A percentile compares a stretch with the other conserved stretches of the same genome.
Evolutionary conservation across 1,140 invertebrate species (phyloP).

Genomic region (Bombyx mori): DNA sequence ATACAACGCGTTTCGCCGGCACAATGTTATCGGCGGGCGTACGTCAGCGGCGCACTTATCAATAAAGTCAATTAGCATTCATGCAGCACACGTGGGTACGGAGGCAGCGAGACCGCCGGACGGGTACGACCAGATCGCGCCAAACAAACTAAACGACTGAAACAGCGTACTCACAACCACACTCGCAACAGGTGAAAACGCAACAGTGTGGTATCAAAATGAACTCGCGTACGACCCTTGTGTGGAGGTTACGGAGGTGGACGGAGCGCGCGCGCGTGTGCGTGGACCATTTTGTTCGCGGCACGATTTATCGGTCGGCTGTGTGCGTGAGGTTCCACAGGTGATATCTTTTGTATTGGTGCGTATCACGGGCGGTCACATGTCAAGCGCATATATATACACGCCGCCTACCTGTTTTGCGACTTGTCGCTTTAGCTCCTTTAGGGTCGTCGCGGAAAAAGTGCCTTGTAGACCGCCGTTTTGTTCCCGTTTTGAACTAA

Average conservation of each 20-base stretch:
- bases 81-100: conserved; percentile 39
- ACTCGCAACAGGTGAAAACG: conserved; percentile 65
- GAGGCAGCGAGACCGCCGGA: conserved; percentile 9
- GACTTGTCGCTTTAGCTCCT: conserved; percentile 61
- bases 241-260: conserved; percentile 56
- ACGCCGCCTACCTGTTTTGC: conserved; percentile 60
- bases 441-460: conserved; percentile 35
- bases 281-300: conserved; percentile 61
- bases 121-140: conserved; percentile 48
- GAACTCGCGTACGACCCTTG: conserved; percentile 43
- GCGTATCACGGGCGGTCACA: conserved; percentile 45
- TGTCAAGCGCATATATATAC: conserved; percentile 39
- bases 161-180: conserved; percentile 40
- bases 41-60: conserved; percentile 46
- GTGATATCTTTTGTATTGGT: conserved; percentile 49
- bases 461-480: neutral
- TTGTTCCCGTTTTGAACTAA: neutral
- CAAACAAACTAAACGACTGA: conserved; percentile 47
- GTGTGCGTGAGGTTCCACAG: conserved; percentile 48
- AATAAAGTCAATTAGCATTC: conserved; percentile 35
- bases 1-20: conserved; percentile 19
- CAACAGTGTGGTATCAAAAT: conserved; percentile 41
- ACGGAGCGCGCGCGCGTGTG: conserved; percentile 32
- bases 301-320: conserved; percentile 46
- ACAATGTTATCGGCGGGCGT: conserved; percentile 44